Conservation (phyloP, 1,140 invertebrate genomes). For the Macrotrachela quadricornifera region DNA sequence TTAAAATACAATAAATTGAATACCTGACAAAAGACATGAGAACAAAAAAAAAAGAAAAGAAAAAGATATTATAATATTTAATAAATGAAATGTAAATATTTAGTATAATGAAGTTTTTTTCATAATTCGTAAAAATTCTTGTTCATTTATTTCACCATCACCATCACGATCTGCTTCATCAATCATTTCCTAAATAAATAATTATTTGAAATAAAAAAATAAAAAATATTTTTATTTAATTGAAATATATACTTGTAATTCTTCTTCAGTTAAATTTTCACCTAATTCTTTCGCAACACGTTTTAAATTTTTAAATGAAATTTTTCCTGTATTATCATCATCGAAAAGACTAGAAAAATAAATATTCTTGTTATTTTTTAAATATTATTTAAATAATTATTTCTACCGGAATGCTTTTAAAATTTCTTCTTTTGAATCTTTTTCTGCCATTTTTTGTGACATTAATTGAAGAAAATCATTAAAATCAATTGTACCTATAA, state of each 20-base stretch:
- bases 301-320: slow-evolving; percentile 83
- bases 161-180: slow-evolving; percentile 84
- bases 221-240: too few relatives aligned
- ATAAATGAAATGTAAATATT: neutral
- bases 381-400: neutral
- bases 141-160: slow-evolving; percentile 79
- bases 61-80: too few relatives aligned
- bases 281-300: slow-evolving; percentile 77
- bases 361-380: neutral
- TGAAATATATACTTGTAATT: slow-evolving; percentile 35
- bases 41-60: too few relatives aligned
- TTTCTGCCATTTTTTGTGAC: slow-evolving; percentile 80
- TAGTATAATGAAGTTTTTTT: slow-evolving; percentile 87
- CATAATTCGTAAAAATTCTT: slow-evolving; percentile 87
- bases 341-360: slow-evolving; percentile 46
- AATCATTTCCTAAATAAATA: slow-evolving; percentile 66
- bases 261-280: slow-evolving; percentile 81
- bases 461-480: slow-evolving; percentile 76
- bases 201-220: neutral
- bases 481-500: slow-evolving; percentile 52
- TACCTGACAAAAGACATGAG: too few relatives aligned
- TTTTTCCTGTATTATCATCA: slow-evolving; percentile 75
- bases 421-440: slow-evolving; percentile 83
- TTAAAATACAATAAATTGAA: too few relatives aligned
- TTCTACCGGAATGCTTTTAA: slow-evolving; percentile 64